Percentiles rank a stretch among this genome's conserved stretches.
Evolutionary conservation across 2,888 invertebrate genomes (phyloP).

Genomic region (Cataglyphis altisquamis): DNA sequence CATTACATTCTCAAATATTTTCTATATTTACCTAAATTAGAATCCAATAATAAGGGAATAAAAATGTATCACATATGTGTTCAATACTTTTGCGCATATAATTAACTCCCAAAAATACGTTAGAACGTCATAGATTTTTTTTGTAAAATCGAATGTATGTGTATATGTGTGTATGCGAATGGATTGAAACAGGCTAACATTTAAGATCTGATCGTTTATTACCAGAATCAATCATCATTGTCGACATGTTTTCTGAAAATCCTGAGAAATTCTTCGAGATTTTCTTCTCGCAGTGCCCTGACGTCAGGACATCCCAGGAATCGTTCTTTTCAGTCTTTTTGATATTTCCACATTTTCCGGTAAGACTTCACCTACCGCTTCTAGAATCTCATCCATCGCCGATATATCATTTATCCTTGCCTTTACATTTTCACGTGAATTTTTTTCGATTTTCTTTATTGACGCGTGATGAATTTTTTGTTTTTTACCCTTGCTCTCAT

Average conservation of each 20-base stretch:
- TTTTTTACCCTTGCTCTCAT: background rate
- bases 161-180: background rate
- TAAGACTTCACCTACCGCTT: conserved; percentile 24
- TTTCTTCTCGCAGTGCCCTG: background rate
- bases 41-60: background rate
- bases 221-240: background rate
- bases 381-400: conserved; percentile 28
- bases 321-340: background rate
- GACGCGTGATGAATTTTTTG: background rate
- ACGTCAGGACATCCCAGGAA: background rate
- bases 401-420: background rate
- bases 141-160: background rate
- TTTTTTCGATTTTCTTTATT: background rate
- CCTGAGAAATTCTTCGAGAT: background rate
- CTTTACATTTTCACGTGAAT: background rate
- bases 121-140: background rate
- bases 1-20: background rate
- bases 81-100: background rate
- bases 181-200: background rate
- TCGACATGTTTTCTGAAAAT: background rate
- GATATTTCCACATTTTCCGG: background rate
- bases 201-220: background rate
- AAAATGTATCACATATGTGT: background rate
- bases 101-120: background rate
- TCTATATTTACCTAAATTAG: background rate